These are phyloP conservation scores for Yponomeuta cagnagella DNA, from an alignment of 2,888 invertebrate species.

Conservation along the genomic window DNA sequence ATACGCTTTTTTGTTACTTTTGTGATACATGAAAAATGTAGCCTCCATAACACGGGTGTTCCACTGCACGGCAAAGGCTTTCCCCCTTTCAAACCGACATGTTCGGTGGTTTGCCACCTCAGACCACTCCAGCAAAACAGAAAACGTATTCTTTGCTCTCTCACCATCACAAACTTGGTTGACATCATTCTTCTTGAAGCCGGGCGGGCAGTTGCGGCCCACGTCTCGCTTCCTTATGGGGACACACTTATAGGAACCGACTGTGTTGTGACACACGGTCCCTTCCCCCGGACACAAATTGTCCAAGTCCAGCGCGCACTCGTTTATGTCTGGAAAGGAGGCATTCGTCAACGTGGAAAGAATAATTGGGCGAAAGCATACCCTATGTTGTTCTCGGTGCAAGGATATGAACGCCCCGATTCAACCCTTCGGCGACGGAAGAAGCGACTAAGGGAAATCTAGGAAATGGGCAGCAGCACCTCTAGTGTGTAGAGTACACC, in stretches of 20 bases:
- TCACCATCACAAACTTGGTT: slow-evolving; percentile 75
- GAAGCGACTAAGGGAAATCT: too few relatives aligned
- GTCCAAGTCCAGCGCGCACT: slow-evolving; percentile 78
- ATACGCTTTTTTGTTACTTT: too few relatives aligned
- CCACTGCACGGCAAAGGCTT: not conserved
- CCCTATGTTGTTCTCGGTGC: too few relatives aligned
- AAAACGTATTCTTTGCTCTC: slow-evolving; percentile 17
- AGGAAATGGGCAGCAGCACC: too few relatives aligned
- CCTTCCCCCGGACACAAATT: slow-evolving; percentile 74
- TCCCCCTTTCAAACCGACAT: too few relatives aligned
- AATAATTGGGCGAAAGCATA: not conserved
- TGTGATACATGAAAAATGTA: too few relatives aligned
- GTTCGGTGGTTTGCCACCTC: too few relatives aligned
- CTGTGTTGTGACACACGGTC: slow-evolving; percentile 80
- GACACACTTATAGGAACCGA: slow-evolving; percentile 79
- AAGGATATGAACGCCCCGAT: too few relatives aligned
- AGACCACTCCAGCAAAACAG: too few relatives aligned
- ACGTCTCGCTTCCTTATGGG: slow-evolving; percentile 57
- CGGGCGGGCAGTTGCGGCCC: slow-evolving; percentile 66
- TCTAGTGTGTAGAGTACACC: too few relatives aligned
- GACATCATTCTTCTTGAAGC: slow-evolving; percentile 71
- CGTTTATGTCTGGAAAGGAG: slow-evolving; percentile 81
- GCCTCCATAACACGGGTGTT: not conserved
- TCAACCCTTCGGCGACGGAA: too few relatives aligned
- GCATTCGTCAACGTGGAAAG: not conserved